Evolutionary conservation across 30 jellyfish, hydroid and myxozoan species (phyloP), one percentile per base, ranked within the genome.

Genomic region (Aurelia coerulea): DNA sequence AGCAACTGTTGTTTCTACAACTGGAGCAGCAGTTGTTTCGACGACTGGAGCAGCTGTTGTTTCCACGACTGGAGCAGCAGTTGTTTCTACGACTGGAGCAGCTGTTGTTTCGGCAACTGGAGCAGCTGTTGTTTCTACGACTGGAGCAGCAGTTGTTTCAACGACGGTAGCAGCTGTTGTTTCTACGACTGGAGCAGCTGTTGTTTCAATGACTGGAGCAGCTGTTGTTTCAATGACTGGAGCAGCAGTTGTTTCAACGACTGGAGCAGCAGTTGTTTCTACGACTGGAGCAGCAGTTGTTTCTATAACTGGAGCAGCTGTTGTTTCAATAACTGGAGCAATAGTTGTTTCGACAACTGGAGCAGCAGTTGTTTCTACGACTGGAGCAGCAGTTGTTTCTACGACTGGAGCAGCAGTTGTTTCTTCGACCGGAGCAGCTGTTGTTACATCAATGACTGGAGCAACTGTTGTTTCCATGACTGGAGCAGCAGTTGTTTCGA

Each of bases 51-150:
- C 87, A 51, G 74, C 87, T 4, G 87, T 76, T 6, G 87, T 56
- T 56, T 76, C 74, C 10, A 39, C 37, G 34, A n/a, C 88, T 35
- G 84, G 84, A 8, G 66, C 77, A 17, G 35, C 76, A 66, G 53
- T 59, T 65, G 90, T 83, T 15, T 74, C 84, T 6, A 78, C 79
- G 90, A 78, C 78, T 54, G 89, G 79, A 10, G 89, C 89, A 78
- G 62, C 89, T 2, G 89, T 78, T 31, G 79, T 67, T 6, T 46
- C 88, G 23, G 7, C 89, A 62, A 67, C 65, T 14, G 89, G 80
- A 59, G 89, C 89, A 6, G 89, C 89, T 8, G 89, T 78, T 33
- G 89, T 78, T 78, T 78, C 65, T n/a, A 59, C 80, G 41, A 67
- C 79, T 62, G 89, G 63, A 56, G 80, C 89, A 54, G 89, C 89